These are phyloP conservation scores for Poecilia velifera DNA, from an alignment of 2,797 vertebrate genomes.

Conservation along the genomic window DNA sequence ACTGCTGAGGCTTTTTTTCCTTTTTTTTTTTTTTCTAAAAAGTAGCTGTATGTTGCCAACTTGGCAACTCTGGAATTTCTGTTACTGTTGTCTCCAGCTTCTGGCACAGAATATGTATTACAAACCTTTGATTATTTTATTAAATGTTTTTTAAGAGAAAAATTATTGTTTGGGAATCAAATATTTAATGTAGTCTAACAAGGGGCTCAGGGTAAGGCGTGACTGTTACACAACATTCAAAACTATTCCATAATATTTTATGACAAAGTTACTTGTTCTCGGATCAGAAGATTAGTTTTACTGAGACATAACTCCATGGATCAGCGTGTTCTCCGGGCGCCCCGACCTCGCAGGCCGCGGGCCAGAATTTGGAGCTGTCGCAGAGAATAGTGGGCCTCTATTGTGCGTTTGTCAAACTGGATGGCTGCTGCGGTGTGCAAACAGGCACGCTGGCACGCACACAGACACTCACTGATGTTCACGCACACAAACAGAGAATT, in stretches of 20 bases:
- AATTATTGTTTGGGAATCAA: neutral
- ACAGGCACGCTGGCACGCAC: constrained; percentile 50
- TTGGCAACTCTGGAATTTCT: neutral
- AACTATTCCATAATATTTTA: constrained; percentile 53
- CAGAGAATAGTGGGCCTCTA: constrained; percentile 53
- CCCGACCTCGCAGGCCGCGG: constrained; percentile 29
- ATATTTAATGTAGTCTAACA: neutral
- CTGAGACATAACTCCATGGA: constrained; percentile 52
- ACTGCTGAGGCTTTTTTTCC: neutral
- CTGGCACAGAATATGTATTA: neutral
- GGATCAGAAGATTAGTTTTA: constrained; percentile 63
- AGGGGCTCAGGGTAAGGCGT: neutral
- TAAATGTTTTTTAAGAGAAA: neutral
- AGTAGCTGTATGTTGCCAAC: neutral
- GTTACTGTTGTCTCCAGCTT: neutral
- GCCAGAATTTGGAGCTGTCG: constrained; percentile 45
- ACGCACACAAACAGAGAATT: constrained; percentile 54
- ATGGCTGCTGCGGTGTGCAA: constrained; percentile 48
- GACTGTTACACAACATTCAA: constrained; percentile 29
- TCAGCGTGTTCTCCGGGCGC: constrained; percentile 47
- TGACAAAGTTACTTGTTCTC: constrained; percentile 59
- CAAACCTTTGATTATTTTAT: neutral
- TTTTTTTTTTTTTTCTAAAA: neutral
- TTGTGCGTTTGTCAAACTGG: constrained; percentile 62
- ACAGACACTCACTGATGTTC: constrained; percentile 47